These are phyloP conservation scores for Buathra laborator DNA, from an alignment of 2,888 invertebrate species.

Conservation along the genomic window DNA sequence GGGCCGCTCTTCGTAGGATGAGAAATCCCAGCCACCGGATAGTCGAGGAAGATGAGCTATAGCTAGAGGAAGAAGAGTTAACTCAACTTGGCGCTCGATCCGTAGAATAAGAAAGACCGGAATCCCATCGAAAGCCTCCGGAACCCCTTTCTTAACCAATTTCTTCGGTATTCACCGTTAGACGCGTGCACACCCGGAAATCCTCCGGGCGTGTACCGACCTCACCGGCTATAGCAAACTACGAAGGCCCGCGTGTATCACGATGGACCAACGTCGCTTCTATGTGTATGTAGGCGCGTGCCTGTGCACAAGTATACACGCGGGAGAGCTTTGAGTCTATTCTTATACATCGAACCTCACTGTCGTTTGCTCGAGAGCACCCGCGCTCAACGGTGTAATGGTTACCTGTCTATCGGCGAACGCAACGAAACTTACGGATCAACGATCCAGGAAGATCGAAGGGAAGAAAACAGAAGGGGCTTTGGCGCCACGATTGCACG, in stretches of 20 bases:
- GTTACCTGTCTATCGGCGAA: constrained; percentile 60
- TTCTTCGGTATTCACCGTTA: constrained; percentile 68
- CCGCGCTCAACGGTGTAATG: constrained; percentile 52
- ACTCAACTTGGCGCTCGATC: constrained; percentile 50
- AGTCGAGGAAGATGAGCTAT: constrained; percentile 38
- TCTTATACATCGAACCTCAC: constrained; percentile 34
- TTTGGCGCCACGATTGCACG: constrained; percentile 28
- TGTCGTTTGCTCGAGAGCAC: constrained; percentile 43
- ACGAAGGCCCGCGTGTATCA: constrained; percentile 34
- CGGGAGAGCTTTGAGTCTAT: constrained; percentile 37
- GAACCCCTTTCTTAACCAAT: constrained; percentile 54
- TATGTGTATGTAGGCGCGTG: constrained; percentile 31
- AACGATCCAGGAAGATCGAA: constrained; percentile 50
- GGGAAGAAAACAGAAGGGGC: background rate
- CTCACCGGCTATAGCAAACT: constrained; percentile 58
- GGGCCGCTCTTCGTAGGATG: constrained; percentile 13
- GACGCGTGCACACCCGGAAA: constrained; percentile 75
- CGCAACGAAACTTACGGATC: constrained; percentile 60
- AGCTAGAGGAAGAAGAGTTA: constrained; percentile 36
- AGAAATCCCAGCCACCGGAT: constrained; percentile 16
- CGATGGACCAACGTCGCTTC: constrained; percentile 17
- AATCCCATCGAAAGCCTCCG: constrained; percentile 59
- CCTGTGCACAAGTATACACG: background rate
- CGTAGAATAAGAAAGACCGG: constrained; percentile 63
- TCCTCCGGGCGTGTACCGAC: constrained; percentile 76